Conservation (phyloP, 2,888 invertebrate species). For the Megaustenia siamemsis region DNA sequence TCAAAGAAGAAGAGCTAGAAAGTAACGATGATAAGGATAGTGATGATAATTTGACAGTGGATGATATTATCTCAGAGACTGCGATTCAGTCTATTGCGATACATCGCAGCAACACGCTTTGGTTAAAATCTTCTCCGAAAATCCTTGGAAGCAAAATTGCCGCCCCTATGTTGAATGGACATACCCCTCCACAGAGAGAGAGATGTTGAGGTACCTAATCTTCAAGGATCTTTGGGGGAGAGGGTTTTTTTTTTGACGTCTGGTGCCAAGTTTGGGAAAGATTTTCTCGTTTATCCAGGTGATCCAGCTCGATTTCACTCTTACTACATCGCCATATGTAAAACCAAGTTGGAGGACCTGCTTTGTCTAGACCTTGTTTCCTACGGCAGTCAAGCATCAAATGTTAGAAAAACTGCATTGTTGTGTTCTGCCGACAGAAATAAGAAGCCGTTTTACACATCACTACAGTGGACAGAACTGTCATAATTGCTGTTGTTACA, state of each 20-base stretch:
- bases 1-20: background rate
- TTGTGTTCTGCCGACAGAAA: constrained; percentile 83
- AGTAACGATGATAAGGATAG: constrained; percentile 32
- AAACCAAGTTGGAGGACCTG: constrained; percentile 80
- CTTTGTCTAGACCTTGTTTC: constrained; percentile 84
- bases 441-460: constrained; percentile 71
- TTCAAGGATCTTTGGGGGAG: constrained; percentile 92
- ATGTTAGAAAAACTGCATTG: constrained; percentile 88
- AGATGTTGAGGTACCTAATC: constrained; percentile 84
- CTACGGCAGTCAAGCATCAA: constrained; percentile 87
- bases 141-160: constrained; percentile 79
- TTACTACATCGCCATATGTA: constrained; percentile 87
- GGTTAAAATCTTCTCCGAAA: constrained; percentile 85
- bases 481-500: constrained; percentile 21
- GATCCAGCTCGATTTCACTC: constrained; percentile 91
- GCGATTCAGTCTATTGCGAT: too few relatives aligned
- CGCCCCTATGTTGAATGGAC: constrained; percentile 78
- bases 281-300: constrained; percentile 93
- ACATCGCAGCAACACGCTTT: constrained; percentile 81
- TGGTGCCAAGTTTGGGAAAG: constrained; percentile 94
- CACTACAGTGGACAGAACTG: constrained; percentile 78
- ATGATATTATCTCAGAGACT: constrained; percentile 84
- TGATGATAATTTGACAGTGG: constrained; percentile 82
- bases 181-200: constrained; percentile 81
- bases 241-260: constrained; percentile 89